Percentiles rank a stretch among this genome's conserved stretches.
Conservation (phyloP, 2,113 vertebrate genomes). For the Rousettus leschenaultii region DNA sequence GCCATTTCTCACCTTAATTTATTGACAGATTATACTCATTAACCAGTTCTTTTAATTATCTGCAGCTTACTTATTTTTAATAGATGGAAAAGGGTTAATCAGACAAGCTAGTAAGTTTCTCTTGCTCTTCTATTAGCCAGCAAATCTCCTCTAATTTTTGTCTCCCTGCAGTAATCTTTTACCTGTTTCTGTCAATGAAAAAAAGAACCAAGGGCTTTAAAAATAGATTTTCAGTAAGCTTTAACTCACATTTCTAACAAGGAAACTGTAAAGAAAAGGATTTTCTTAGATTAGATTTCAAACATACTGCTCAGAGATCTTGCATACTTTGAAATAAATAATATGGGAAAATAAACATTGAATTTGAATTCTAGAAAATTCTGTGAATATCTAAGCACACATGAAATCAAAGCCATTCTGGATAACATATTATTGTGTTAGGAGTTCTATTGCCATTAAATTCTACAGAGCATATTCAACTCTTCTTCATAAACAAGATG, state of each 20-base stretch:
- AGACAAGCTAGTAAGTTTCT: neutral
- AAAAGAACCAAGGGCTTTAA: slow-evolving; percentile 8
- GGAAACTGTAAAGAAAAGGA: neutral
- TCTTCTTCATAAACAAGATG: slow-evolving; percentile 12
- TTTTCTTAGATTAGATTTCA: neutral
- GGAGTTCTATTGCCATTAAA: slow-evolving; percentile 1
- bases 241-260: neutral
- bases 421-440: neutral
- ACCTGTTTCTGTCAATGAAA: slow-evolving; percentile 1
- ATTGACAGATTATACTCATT: neutral
- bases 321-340: neutral
- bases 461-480: neutral
- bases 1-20: neutral
- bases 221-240: slow-evolving; percentile 20
- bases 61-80: neutral
- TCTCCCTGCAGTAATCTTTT: neutral
- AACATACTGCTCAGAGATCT: neutral
- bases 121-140: neutral
- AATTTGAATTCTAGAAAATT: neutral
- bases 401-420: neutral
- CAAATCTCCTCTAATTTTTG: neutral
- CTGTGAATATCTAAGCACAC: neutral
- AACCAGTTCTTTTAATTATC: neutral
- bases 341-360: neutral
- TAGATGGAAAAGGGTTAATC: neutral